phyloP scores from a whole-genome alignment of 2,113 vertebrate genomes.

The Nerophis lumbriciformis region DNA sequence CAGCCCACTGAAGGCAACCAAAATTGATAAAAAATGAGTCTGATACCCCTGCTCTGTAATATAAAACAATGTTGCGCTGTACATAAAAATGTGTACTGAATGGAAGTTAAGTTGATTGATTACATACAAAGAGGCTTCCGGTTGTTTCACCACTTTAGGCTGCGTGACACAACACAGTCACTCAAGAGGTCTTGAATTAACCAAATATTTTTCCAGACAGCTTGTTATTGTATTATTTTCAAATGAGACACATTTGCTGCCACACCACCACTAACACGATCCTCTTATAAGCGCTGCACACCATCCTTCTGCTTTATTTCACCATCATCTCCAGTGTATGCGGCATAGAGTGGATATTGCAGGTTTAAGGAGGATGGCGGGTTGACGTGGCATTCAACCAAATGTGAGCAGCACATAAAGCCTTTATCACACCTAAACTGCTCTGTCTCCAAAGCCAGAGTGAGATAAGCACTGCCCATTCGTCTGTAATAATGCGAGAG shows the following conservation, averaged over 20 bases:
- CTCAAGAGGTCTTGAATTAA: constrained; percentile 33
- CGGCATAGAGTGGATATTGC: constrained; percentile 39
- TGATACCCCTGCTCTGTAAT: no score
- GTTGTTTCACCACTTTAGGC: constrained; percentile 15
- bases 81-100: no score
- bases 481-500: constrained; percentile 62
- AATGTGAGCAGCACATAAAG: constrained; percentile 63
- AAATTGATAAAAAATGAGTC: no score
- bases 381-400: constrained; percentile 50
- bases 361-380: constrained; percentile 30
- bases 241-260: constrained; percentile 15
- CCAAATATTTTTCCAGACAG: constrained; percentile 31
- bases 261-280: constrained; percentile 29
- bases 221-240: constrained; percentile 23
- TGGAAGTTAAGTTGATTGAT: not conserved
- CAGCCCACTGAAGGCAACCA: no score
- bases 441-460: constrained; percentile 59
- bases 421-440: constrained; percentile 70
- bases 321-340: constrained; percentile 23
- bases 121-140: constrained; percentile 14
- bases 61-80: no score
- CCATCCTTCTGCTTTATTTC: constrained; percentile 26
- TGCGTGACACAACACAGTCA: constrained; percentile 24
- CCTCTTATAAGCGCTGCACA: constrained; percentile 20
- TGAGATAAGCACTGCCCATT: constrained; percentile 63